Conservation (phyloP, 1,140 invertebrate genomes). For the Spodoptera frugiperda region DNA sequence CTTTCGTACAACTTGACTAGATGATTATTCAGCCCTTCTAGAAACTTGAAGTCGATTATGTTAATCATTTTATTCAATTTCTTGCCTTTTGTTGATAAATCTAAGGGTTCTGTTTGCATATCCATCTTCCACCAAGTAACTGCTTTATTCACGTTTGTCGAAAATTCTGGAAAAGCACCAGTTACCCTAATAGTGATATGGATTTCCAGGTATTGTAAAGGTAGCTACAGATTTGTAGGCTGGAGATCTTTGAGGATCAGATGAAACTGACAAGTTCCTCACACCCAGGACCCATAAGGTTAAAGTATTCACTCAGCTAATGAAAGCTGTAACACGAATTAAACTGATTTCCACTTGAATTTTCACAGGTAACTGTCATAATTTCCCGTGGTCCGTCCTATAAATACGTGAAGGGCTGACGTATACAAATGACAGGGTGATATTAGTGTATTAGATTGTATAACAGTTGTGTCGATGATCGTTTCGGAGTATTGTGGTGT, state of each 20-base stretch:
- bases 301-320: conserved; percentile 4
- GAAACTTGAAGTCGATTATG: conserved; percentile 72
- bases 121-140: conserved; percentile 48
- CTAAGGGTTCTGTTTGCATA: conserved; percentile 75
- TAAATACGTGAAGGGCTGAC: conserved; percentile 77
- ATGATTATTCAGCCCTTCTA: conserved; percentile 74
- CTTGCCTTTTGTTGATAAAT: conserved; percentile 71
- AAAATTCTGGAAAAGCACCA: too few relatives aligned
- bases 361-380: conserved; percentile 71
- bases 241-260: neutral
- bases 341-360: conserved; percentile 63
- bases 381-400: conserved; percentile 59
- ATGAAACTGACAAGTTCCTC: neutral
- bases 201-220: too few relatives aligned
- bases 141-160: too few relatives aligned
- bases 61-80: conserved; percentile 59
- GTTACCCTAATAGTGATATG: too few relatives aligned
- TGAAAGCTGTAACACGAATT: conserved; percentile 4
- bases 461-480: conserved; percentile 63
- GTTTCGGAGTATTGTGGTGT: conserved; percentile 71
- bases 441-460: conserved; percentile 73
- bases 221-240: too few relatives aligned
- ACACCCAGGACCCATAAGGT: neutral
- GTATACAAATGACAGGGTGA: conserved; percentile 69
- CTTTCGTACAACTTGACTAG: conserved; percentile 73